Base-by-base conservation (phyloP, 2,888 invertebrate species). In the Phrixothrix hirtus region DNA sequence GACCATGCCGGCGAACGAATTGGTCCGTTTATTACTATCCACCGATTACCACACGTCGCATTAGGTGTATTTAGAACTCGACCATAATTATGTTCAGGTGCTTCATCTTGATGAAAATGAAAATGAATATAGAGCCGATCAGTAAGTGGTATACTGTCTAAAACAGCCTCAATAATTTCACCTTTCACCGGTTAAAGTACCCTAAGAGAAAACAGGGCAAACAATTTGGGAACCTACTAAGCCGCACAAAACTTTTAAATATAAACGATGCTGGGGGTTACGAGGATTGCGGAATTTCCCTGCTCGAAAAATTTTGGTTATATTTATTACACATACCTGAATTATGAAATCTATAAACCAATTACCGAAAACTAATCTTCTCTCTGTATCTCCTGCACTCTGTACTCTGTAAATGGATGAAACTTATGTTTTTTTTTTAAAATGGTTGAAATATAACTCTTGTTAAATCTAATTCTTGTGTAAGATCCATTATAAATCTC, bases 281-380 rank as follows among this genome's bases (percentile, higher is more conserved):
- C 31, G 31, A 11, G n/a, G 31, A 31, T 31, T 26, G 27, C 10
- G 27, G n/a, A 26, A n/a, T 26, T n/a, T n/a, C n/a, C 27, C 27
- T 26, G 27, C 6, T 2, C 9, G 10, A 26, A 26, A n/a, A 4
- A 25, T 7, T 25, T 25, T n/a, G n/a, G n/a, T n/a, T n/a, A n/a
- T n/a, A n/a, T n/a, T n/a, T n/a, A n/a, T n/a, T n/a, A n/a, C n/a
- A n/a, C n/a, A n/a, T n/a, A n/a, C n/a, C n/a, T n/a, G n/a, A n/a
- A n/a, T n/a, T n/a, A n/a, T n/a, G n/a, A n/a, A n/a, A n/a, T n/a
- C n/a, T n/a, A n/a, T n/a, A n/a, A n/a, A n/a, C n/a, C n/a, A n/a
- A n/a, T n/a, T n/a, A n/a, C n/a, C n/a, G n/a, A n/a, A n/a, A n/a
- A n/a, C n/a, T n/a, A n/a, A n/a, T n/a, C n/a, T n/a, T n/a, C n/a